Conservation (phyloP, 2,888 invertebrate species). For the Ptychoptera contaminata region DNA sequence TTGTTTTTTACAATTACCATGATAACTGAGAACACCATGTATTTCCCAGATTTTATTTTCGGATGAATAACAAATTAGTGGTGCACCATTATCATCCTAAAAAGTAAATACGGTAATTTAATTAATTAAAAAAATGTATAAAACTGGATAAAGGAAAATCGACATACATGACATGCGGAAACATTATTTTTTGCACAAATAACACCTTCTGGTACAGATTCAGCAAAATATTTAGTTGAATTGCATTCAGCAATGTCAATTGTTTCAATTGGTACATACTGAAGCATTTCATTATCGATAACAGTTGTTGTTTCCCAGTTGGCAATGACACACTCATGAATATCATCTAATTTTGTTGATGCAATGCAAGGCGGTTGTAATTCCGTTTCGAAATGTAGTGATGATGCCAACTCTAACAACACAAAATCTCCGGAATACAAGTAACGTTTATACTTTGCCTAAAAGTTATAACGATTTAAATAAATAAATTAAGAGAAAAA, state of each 20-base stretch:
- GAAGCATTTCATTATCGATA: background rate
- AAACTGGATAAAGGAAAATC: background rate
- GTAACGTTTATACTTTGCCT: conserved; percentile 39
- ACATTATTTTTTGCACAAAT: conserved; percentile 42
- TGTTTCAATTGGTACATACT: conserved; percentile 19
- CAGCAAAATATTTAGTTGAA: conserved; percentile 43
- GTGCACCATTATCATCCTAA: conserved; percentile 50
- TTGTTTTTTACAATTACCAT: conserved; percentile 40
- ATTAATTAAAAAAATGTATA: background rate
- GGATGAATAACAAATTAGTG: conserved; percentile 42
- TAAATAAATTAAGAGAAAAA: conserved; percentile 2
- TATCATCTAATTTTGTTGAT: conserved; percentile 28
- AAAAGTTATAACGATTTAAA: conserved; percentile 11
- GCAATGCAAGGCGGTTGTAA: conserved; percentile 43
- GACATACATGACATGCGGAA: conserved; percentile 42
- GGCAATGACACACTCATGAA: conserved; percentile 39
- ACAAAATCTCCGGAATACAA: conserved; percentile 41
- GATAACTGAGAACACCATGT: conserved; percentile 41
- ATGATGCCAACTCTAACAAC: conserved; percentile 35
- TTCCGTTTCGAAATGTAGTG: conserved; percentile 35
- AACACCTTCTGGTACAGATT: conserved; percentile 37
- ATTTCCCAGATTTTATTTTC: conserved; percentile 38
- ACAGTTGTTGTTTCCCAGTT: conserved; percentile 30
- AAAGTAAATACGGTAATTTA: conserved; percentile 9
- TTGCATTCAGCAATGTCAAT: conserved; percentile 40